Conservation (phyloP, 2,888 invertebrate genomes). For the Sesia apiformis region DNA sequence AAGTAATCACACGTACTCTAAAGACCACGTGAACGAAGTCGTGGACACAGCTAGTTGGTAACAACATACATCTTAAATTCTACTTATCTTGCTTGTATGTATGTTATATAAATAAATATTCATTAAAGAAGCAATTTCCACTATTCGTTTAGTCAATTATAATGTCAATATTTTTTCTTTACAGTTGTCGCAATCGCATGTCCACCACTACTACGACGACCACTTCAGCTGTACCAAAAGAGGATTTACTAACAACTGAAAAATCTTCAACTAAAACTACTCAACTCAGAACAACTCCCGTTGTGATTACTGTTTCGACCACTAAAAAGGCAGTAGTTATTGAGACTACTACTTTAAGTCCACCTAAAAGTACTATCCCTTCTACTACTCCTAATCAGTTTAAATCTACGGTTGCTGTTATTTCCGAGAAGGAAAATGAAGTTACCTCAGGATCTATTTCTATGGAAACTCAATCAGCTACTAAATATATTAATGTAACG, state of each 20-base stretch:
- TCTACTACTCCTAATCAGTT: conserved; percentile 2
- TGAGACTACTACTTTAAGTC: conserved; percentile 19
- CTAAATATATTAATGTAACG: not conserved
- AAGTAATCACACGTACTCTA: too few species aligned
- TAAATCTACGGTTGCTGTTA: not conserved
- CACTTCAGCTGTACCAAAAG: conserved; percentile 28
- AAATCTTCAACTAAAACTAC: conserved; percentile 26
- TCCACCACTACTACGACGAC: conserved; percentile 28
- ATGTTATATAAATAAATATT: too few species aligned
- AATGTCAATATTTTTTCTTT: conserved; percentile 15
- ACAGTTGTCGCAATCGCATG: conserved; percentile 58
- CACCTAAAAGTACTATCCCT: conserved; percentile 21
- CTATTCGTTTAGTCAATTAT: too few species aligned
- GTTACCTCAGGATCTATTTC: not conserved
- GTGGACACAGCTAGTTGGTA: too few species aligned
- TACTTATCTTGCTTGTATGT: too few species aligned
- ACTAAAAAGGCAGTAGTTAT: not conserved
- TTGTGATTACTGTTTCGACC: not conserved
- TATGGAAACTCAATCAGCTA: not conserved
- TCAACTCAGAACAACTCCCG: conserved; percentile 10
- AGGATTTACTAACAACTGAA: conserved; percentile 52
- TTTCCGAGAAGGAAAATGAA: not conserved
- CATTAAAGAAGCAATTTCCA: too few species aligned
- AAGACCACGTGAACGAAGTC: too few species aligned
- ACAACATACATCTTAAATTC: too few species aligned